Evolutionary conservation across 1,140 invertebrate species (phyloP).

Genomic region (Pygmarrhopalites habei): DNA sequence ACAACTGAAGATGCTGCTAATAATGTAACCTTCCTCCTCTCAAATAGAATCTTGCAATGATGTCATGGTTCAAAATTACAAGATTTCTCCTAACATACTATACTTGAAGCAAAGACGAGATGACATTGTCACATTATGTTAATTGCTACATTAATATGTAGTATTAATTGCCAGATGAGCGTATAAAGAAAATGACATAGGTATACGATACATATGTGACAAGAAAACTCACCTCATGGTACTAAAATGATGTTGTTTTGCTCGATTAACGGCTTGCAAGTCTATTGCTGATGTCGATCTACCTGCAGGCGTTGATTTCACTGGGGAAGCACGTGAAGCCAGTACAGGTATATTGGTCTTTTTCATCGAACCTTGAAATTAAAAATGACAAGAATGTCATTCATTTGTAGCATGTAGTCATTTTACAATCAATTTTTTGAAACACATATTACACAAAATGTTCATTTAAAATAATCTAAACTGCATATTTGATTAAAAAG

Average conservation of each 20-base stretch:
- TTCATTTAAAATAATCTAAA: background rate
- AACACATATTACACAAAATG: background rate
- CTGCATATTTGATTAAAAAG: background rate
- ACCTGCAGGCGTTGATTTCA: constrained; percentile 25
- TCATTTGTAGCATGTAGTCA: too few relatives aligned
- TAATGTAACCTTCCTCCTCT: too few relatives aligned
- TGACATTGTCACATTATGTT: too few relatives aligned
- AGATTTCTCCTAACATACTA: too few relatives aligned
- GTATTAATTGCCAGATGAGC: too few relatives aligned
- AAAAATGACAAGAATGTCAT: too few relatives aligned
- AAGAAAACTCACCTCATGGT: constrained; percentile 27
- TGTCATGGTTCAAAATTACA: too few relatives aligned
- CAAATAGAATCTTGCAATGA: too few relatives aligned
- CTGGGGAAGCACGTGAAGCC: constrained; percentile 27
- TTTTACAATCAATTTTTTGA: too few relatives aligned
- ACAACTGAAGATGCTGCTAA: too few relatives aligned
- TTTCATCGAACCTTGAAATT: constrained; percentile 23
- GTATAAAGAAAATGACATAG: background rate
- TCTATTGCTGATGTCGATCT: constrained; percentile 37
- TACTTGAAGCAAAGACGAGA: too few relatives aligned
- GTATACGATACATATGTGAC: background rate
- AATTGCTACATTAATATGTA: too few relatives aligned
- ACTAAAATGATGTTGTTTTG: constrained; percentile 36
- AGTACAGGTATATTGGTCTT: constrained; percentile 36
- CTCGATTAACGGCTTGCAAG: constrained; percentile 37